Evolutionary conservation across 2,888 invertebrate species (phyloP).

Genomic region (Polyploca ridens): DNA sequence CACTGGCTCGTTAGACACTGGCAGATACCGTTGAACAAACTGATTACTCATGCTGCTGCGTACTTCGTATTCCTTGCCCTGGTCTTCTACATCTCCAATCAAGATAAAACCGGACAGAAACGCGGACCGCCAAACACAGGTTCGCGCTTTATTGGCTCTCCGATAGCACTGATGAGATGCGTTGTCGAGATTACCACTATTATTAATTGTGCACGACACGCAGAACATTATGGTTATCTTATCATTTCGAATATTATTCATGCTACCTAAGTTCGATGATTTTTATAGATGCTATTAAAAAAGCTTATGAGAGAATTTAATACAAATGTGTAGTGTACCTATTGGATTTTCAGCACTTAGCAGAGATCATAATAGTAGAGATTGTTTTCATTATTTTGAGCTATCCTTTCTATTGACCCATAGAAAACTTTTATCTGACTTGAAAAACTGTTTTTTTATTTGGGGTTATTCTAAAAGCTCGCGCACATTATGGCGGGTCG

Average conservation of each 20-base stretch:
- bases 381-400: no score
- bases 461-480: no score
- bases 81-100: constrained; percentile 85
- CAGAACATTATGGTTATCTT: constrained; percentile 18
- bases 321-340: no score
- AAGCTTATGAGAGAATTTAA: background rate
- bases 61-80: constrained; percentile 87
- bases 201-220: constrained; percentile 44
- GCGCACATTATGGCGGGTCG: no score
- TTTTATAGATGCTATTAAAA: background rate
- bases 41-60: constrained; percentile 87
- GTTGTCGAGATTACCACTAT: constrained; percentile 48
- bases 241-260: background rate
- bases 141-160: constrained; percentile 36
- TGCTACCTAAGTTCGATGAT: background rate
- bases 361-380: no score
- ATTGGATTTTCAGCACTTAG: no score
- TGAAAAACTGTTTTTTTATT: no score
- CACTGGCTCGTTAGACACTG: constrained; percentile 79
- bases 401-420: no score
- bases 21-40: constrained; percentile 88
- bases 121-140: constrained; percentile 86
- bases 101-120: constrained; percentile 82
- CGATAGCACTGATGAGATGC: constrained; percentile 45
- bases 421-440: no score